A percentile compares a stretch with the other conserved stretches of the same genome.
phyloP scores from a whole-genome alignment of 1,140 invertebrate species.

The Caligus rogercresseyi region DNA sequence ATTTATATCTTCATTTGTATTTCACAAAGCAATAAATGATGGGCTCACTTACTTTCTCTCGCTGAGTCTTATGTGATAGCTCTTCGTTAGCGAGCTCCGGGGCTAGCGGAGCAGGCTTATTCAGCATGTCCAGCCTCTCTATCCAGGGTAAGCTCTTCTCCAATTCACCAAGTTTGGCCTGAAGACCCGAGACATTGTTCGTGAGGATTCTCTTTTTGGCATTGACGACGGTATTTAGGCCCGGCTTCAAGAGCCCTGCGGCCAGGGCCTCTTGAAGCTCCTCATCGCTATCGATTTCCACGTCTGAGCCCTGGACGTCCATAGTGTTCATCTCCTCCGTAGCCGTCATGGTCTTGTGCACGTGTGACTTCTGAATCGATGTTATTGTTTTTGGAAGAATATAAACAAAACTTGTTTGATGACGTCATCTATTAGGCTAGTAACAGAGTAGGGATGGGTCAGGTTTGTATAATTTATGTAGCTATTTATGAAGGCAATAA shows the following conservation, averaged over 20 bases:
- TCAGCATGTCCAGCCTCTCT: conserved; percentile 17
- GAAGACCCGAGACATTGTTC: conserved; percentile 5
- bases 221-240: conserved; percentile 9
- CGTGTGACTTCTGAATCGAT: neutral
- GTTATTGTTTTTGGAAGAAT: too few species aligned
- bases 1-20: too few species aligned
- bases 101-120: conserved; percentile 13
- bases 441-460: too few species aligned
- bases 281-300: neutral
- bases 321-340: neutral
- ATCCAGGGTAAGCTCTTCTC: conserved; percentile 9
- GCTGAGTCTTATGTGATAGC: neutral
- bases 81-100: conserved; percentile 18
- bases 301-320: neutral
- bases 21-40: neutral
- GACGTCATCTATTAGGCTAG: too few species aligned
- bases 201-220: neutral
- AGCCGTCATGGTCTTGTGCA: neutral
- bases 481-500: too few species aligned
- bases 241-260: conserved; percentile 9
- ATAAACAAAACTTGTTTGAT: too few species aligned
- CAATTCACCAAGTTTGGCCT: conserved; percentile 15
- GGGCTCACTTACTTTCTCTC: conserved; percentile 7
- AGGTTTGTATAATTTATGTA: too few species aligned
- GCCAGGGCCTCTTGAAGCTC: conserved; percentile 18